Percentiles rank a stretch among this genome's conserved stretches.
These are phyloP conservation scores for Dicrurus megarhynchus DNA, from an alignment of 2,113 vertebrate genomes.

Conservation along the genomic window DNA sequence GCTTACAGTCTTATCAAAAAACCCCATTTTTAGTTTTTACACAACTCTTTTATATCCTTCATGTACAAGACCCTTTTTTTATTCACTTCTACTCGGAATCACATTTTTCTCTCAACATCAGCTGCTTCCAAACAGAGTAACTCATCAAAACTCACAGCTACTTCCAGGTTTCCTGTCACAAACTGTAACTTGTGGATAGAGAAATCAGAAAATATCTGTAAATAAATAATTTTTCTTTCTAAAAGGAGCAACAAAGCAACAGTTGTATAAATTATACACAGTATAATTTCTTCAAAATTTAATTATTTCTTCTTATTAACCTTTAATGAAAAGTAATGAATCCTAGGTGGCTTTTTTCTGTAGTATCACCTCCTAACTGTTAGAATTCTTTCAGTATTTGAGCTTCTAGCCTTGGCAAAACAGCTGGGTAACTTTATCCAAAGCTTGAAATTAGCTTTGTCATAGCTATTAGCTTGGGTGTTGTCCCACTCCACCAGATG, in stretches of 20 bases:
- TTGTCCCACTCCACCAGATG: background rate
- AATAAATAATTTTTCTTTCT: background rate
- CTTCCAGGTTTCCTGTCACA: background rate
- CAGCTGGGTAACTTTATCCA: background rate
- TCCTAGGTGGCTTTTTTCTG: accelerated
- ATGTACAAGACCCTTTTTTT: background rate
- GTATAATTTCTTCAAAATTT: background rate
- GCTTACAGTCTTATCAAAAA: background rate
- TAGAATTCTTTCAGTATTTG: background rate
- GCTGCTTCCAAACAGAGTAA: background rate
- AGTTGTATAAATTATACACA: background rate
- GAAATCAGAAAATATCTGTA: background rate
- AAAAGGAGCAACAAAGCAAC: background rate
- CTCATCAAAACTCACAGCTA: background rate
- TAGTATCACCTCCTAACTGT: background rate
- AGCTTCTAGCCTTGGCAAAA: background rate
- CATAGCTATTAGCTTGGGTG: background rate
- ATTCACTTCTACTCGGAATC: background rate
- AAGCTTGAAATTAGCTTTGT: background rate
- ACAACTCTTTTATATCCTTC: background rate
- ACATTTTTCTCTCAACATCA: background rate
- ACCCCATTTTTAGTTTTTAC: background rate
- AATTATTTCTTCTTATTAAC: background rate
- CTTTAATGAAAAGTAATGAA: background rate
- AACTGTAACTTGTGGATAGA: background rate